phyloP scores from a whole-genome alignment of 2,113 vertebrate species.

The Xiphophorus maculatus region DNA sequence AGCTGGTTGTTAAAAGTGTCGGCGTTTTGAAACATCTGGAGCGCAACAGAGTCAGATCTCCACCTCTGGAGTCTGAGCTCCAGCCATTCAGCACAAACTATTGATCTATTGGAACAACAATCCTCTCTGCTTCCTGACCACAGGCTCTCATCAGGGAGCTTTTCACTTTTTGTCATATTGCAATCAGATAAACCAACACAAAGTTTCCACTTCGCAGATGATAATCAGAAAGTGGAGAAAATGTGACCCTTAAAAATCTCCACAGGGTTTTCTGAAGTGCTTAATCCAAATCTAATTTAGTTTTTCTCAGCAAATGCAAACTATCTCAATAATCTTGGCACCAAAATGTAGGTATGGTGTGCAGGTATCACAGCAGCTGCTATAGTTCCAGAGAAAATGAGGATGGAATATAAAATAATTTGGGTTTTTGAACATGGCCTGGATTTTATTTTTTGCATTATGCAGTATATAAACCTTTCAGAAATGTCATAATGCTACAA shows the following conservation, averaged over 20 bases:
- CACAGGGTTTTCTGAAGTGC: no score
- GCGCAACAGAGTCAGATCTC: constrained; percentile 38
- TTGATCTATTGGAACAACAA: constrained; percentile 55
- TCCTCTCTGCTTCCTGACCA: background rate
- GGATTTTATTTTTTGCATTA: no score
- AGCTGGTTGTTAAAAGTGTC: constrained; percentile 51
- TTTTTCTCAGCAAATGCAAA: no score
- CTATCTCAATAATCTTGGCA: no score
- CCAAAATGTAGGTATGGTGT: no score
- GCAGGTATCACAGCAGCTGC: no score
- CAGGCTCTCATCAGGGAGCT: background rate
- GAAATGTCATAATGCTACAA: no score
- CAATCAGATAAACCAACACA: background rate
- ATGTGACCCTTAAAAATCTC: background rate
- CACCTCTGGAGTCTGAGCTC: constrained; percentile 33
- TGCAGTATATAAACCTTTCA: no score
- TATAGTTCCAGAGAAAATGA: no score
- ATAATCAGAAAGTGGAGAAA: background rate
- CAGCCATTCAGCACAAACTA: constrained; percentile 65
- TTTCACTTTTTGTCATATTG: background rate
- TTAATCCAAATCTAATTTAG: no score
- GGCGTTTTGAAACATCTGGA: constrained; percentile 39
- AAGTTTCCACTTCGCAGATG: background rate
- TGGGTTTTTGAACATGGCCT: no score
- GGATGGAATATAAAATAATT: no score